Percentiles rank a stretch among this genome's conserved stretches.
phyloP scores from a whole-genome alignment of 2,113 vertebrate genomes.

The Oriolus oriolus region DNA sequence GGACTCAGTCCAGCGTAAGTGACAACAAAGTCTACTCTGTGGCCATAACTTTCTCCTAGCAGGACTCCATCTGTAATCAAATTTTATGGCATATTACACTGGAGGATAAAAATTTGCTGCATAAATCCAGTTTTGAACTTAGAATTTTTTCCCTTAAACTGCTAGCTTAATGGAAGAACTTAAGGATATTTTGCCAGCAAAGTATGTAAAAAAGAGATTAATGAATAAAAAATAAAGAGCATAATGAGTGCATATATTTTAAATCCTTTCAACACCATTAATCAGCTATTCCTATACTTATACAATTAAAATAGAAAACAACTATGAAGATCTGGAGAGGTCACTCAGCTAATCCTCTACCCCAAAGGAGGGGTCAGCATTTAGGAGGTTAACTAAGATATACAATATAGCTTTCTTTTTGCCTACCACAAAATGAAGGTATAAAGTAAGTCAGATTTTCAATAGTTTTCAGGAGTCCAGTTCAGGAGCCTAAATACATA shows the following conservation, averaged over 20 bases:
- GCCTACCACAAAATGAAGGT: not conserved
- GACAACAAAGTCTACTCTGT: not conserved
- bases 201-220: not conserved
- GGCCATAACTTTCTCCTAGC: not conserved
- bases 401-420: not conserved
- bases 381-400: not conserved
- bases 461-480: not conserved
- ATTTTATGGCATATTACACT: not conserved
- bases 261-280: not conserved
- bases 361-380: not conserved
- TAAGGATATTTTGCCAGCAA: not conserved
- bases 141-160: not conserved
- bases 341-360: not conserved
- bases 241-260: not conserved
- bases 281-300: not conserved
- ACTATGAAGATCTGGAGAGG: not conserved
- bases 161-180: not conserved
- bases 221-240: not conserved
- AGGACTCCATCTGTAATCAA: not conserved
- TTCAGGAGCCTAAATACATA: not conserved
- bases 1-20: not conserved
- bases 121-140: not conserved
- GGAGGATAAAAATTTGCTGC: not conserved
- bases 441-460: not conserved
- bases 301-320: not conserved